Conservation (phyloP, 2,888 invertebrate genomes). For the Agapetus fuscipes region DNA sequence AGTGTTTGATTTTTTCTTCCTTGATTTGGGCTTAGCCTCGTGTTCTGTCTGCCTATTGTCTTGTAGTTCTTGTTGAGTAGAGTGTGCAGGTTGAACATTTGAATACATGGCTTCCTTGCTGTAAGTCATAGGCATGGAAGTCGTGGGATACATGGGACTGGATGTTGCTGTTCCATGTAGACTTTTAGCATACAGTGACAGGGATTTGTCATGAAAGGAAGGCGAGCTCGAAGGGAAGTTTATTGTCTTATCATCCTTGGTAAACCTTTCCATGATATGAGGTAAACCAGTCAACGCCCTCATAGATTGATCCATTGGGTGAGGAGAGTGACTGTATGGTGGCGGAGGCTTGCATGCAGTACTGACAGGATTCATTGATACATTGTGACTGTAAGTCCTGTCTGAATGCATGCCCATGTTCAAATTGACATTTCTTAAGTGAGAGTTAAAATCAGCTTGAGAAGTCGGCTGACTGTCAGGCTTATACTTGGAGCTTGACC, state of each 20-base stretch:
- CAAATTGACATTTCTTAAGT: constrained; percentile 6
- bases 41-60: constrained; percentile 24
- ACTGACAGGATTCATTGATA: constrained; percentile 5
- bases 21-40: constrained; percentile 33
- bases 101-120: constrained; percentile 32
- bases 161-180: constrained; percentile 30
- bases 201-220: constrained; percentile 49
- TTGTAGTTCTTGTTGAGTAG: background rate
- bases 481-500: constrained; percentile 12
- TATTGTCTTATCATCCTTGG: constrained; percentile 44
- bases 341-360: constrained; percentile 11
- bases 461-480: constrained; percentile 6
- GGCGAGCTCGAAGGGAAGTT: constrained; percentile 26
- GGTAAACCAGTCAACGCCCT: constrained; percentile 48
- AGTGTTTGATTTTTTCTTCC: constrained; percentile 33
- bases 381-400: constrained; percentile 1
- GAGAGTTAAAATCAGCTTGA: constrained; percentile 7
- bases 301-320: constrained; percentile 42
- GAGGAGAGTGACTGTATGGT: constrained; percentile 31
- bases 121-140: constrained; percentile 27
- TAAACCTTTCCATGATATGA: constrained; percentile 50
- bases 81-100: constrained; percentile 14
- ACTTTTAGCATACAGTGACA: constrained; percentile 44
- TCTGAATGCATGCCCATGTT: constrained; percentile 5
- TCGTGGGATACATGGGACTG: constrained; percentile 33